Evolutionary conservation across 2,113 vertebrate genomes (phyloP).

Genomic region (Brachypodius melanocephalos): DNA sequence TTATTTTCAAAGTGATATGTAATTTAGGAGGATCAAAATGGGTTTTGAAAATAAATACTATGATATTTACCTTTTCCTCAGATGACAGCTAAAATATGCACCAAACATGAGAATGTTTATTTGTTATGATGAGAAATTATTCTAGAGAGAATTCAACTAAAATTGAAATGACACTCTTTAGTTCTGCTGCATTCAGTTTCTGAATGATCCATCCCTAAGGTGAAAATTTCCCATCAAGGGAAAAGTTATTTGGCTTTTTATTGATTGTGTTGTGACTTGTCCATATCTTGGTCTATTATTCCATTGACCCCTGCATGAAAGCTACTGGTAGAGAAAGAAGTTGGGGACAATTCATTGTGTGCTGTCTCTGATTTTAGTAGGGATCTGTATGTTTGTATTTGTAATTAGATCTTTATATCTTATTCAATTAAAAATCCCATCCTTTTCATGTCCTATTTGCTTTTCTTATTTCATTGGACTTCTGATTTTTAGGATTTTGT

Average conservation of each 20-base stretch:
- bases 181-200: not conserved
- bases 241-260: not conserved
- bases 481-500: not conserved
- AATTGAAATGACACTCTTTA: not conserved
- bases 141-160: not conserved
- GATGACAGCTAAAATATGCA: conserved; percentile 19
- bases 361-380: not conserved
- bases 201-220: not conserved
- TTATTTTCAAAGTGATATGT: not conserved
- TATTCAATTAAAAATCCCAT: not conserved
- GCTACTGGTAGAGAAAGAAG: not conserved
- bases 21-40: not conserved
- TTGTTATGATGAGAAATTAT: conserved; percentile 14
- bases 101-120: not conserved
- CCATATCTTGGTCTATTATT: not conserved
- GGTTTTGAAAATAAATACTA: not conserved
- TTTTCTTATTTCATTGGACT: not conserved
- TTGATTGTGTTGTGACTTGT: not conserved
- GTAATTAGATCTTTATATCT: not conserved
- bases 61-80: not conserved
- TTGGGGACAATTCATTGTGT: not conserved
- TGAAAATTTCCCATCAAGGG: not conserved
- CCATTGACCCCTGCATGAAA: not conserved
- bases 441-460: not conserved
- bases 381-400: not conserved